A percentile compares a stretch with the other conserved stretches of the same genome.
phyloP scores from a whole-genome alignment of 2,888 invertebrate genomes.

The Athalia circularis region DNA sequence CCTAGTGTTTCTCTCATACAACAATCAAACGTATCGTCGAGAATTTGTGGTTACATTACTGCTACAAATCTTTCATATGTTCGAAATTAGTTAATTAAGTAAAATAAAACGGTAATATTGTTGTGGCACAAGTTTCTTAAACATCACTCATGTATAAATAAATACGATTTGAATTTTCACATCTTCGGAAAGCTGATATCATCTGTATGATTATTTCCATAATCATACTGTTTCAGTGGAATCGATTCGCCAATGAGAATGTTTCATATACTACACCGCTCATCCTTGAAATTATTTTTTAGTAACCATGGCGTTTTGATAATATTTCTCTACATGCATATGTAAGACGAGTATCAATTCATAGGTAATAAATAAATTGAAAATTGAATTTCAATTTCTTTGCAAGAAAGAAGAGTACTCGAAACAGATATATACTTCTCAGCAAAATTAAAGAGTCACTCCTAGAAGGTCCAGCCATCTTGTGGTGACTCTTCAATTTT shows the following conservation, averaged over 20 bases:
- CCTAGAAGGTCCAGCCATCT: conserved; percentile 13
- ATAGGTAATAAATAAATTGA: background rate
- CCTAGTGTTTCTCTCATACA: too few species aligned
- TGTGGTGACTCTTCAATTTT: background rate
- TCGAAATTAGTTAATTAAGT: too few species aligned
- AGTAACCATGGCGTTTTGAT: too few species aligned
- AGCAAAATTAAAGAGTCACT: conserved; percentile 11
- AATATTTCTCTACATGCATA: background rate
- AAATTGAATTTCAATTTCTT: conserved; percentile 42
- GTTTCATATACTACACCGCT: background rate
- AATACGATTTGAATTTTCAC: too few species aligned
- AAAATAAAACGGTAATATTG: too few species aligned
- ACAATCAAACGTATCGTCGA: too few species aligned
- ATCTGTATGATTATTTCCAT: background rate
- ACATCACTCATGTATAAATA: too few species aligned
- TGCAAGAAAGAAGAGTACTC: conserved; percentile 40
- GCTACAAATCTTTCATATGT: too few species aligned
- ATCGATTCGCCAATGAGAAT: background rate
- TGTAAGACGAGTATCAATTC: too few species aligned
- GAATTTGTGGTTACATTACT: too few species aligned
- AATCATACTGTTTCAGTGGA: too few species aligned
- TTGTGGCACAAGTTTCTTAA: too few species aligned
- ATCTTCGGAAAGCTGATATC: background rate
- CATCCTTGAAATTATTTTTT: background rate
- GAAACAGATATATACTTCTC: conserved; percentile 30